These are phyloP conservation scores for Python bivittatus DNA, from an alignment of 2,113 vertebrate genomes.

Conservation along the genomic window DNA sequence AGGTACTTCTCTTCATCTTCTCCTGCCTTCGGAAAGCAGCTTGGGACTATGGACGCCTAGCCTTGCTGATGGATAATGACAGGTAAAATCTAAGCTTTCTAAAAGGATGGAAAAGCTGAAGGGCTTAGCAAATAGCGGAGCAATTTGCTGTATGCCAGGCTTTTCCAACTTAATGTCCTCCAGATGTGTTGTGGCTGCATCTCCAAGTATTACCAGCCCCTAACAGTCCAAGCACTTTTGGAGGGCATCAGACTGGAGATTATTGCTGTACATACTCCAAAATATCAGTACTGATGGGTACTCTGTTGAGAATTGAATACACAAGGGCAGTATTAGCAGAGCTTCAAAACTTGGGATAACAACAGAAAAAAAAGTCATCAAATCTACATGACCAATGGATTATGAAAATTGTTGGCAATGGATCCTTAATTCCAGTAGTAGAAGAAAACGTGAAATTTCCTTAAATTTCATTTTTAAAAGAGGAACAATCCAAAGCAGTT, in stretches of 20 bases:
- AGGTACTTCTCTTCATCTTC: slow-evolving; percentile 89
- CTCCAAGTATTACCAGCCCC: neutral
- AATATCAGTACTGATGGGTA: neutral
- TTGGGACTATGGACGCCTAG: slow-evolving; percentile 96
- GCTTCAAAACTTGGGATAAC: neutral
- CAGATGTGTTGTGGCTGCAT: neutral
- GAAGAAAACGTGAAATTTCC: neutral
- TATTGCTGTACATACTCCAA: neutral
- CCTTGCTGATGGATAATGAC: slow-evolving; percentile 93
- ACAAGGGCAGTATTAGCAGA: neutral
- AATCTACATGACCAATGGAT: neutral
- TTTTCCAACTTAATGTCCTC: neutral
- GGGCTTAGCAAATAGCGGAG: neutral
- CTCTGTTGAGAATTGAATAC: neutral
- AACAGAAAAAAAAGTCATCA: neutral
- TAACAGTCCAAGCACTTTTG: neutral
- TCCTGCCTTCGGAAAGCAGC: slow-evolving; percentile 96
- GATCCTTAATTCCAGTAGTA: neutral
- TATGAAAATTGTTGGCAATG: neutral
- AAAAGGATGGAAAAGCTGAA: neutral
- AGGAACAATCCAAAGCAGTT: neutral
- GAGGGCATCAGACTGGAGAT: neutral
- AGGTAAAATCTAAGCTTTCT: slow-evolving; percentile 77
- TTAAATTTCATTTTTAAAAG: neutral
- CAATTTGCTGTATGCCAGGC: neutral